Base-by-base conservation (phyloP, 2,113 vertebrate genomes). In the Cavia porcellus region DNA sequence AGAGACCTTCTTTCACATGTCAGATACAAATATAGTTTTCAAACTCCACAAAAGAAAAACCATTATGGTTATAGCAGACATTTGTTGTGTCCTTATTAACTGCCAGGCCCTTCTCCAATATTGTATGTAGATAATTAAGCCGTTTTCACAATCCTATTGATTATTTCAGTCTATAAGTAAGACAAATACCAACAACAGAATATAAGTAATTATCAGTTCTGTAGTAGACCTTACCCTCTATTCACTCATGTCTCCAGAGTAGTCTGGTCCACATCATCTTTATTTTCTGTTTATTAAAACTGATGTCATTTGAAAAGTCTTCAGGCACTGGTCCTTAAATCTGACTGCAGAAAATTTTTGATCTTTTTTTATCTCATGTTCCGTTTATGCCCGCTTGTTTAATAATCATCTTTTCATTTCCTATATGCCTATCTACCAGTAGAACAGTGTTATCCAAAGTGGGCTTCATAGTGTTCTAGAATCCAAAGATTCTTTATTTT, bases 271-370 rank as follows among this genome's bases (percentile, higher is more conserved):
- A 74, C 7, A 68, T 61, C 7, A 81, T 32, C 15, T 77, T 92
- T 25, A 79, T 38, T 87, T 96, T 45, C 81, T 92, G 52, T 74
- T 84, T 83, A 61, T 81, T 24, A 87, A 74, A 85, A 59, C 13
- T 55, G 0, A 14, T n/a, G 10, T 80, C 68, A 92, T 22, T 6
- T 59, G 57, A 38, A 80, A 32, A 83, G 32, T 28, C 50, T 90
- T 1, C 42, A 68, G 52, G 30, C 88, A 70, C 45, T 19, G 38
- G 12, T 38, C 52, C 52, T 74, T 68, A 62, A 12, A 22, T 61
- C 45, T 45, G 68, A 70, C 35, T 30, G 0, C 38, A 59, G 47
- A 25, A 86, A 87, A 75, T 15, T 0, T 2, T 79, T 35, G 83
- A 20, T 66, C 0, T 8, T 80, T 75, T 38, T 42, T 75, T 72